Percentiles rank a stretch among this genome's conserved stretches.
These are phyloP conservation scores for Leuciscus idus DNA, from an alignment of 2,113 vertebrate species.

Conservation along the genomic window DNA sequence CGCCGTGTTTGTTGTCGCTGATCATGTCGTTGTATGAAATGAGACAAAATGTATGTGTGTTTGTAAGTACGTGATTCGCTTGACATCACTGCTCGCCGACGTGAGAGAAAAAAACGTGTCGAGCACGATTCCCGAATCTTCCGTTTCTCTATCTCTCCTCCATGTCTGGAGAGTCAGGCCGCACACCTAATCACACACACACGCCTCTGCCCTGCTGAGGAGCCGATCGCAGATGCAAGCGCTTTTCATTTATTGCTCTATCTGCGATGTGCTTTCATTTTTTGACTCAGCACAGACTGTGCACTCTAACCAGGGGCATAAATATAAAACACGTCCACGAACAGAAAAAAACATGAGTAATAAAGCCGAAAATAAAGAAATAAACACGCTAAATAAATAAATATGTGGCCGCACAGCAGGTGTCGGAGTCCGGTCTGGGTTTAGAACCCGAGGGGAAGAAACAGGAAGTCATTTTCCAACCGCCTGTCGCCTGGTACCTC, in stretches of 20 bases:
- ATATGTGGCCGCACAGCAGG: constrained; percentile 37
- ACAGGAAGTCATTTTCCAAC: constrained; percentile 50
- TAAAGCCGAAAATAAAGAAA: constrained; percentile 49
- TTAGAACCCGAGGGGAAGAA: constrained; percentile 45
- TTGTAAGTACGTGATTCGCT: constrained; percentile 33
- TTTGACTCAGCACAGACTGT: constrained; percentile 56
- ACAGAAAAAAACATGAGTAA: constrained; percentile 47
- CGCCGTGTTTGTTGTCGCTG: constrained; percentile 44
- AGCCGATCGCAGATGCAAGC: constrained; percentile 53
- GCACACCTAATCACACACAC: constrained; percentile 40
- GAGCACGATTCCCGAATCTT: constrained; percentile 24
- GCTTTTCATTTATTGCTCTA: constrained; percentile 60
- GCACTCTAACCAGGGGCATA: constrained; percentile 58
- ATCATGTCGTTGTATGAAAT: constrained; percentile 42
- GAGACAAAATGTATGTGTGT: constrained; percentile 42
- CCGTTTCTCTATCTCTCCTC: constrained; percentile 5
- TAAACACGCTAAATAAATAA: constrained; percentile 44
- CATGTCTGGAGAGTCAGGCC: constrained; percentile 36
- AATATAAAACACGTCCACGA: constrained; percentile 43
- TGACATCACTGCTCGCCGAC: constrained; percentile 18
- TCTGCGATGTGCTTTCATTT: constrained; percentile 56
- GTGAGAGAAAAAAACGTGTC: constrained; percentile 3
- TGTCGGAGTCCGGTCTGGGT: constrained; percentile 52
- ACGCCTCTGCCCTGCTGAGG: constrained; percentile 29
- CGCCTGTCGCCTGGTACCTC: constrained; percentile 36